Conservation (phyloP, 1,140 invertebrate genomes). For the Wasmannia auropunctata region DNA sequence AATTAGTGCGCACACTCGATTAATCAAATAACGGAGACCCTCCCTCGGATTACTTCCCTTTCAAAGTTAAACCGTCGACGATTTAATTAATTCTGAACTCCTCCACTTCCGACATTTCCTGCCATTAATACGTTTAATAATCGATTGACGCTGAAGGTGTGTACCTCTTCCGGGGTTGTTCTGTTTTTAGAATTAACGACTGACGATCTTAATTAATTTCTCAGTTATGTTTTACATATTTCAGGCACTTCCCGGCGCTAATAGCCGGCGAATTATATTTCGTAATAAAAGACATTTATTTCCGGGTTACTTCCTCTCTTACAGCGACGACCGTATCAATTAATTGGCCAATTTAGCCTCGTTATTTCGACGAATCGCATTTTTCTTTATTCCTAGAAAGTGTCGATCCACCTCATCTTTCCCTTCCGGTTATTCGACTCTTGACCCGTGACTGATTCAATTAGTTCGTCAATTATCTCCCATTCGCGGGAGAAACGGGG, state of each 20-base stretch:
- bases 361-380: slow-evolving; percentile 2
- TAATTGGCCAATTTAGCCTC: slow-evolving; percentile 8
- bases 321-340: neutral
- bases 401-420: neutral
- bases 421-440: slow-evolving; percentile 4
- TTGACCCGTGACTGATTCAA: slow-evolving; percentile 23
- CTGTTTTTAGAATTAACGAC: neutral
- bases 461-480: slow-evolving; percentile 38
- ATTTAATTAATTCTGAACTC: neutral
- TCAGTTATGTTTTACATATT: neutral
- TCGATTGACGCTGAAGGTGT: neutral
- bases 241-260: neutral
- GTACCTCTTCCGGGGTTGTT: neutral
- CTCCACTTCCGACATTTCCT: neutral
- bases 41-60: neutral
- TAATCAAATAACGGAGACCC: neutral
- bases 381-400: slow-evolving; percentile 25
- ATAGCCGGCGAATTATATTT: neutral
- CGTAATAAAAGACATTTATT: neutral
- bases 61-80: neutral
- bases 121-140: neutral
- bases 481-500: neutral
- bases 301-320: neutral
- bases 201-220: neutral
- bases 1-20: neutral